Percentiles rank a stretch among this genome's conserved stretches.
These are phyloP conservation scores for Gambusia holbrooki DNA, from an alignment of 2,113 vertebrate species.

Conservation along the genomic window DNA sequence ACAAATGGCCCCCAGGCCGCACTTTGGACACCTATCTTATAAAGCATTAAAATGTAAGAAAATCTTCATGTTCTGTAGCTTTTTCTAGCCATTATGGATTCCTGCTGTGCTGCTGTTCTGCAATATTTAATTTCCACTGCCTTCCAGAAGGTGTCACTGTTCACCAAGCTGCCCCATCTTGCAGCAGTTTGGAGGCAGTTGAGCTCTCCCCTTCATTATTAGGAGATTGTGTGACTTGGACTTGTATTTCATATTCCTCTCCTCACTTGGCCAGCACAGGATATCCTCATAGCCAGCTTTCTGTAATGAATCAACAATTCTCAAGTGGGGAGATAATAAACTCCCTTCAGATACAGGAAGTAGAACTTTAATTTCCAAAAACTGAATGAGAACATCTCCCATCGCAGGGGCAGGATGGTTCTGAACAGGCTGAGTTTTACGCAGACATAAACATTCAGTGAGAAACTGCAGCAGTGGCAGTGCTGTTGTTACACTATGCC, in stretches of 20 bases:
- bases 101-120: neutral
- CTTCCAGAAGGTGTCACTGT: conserved; percentile 70
- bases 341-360: conserved; percentile 56
- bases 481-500: conserved; percentile 19
- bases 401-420: neutral
- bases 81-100: neutral
- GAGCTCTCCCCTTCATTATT: conserved; percentile 11
- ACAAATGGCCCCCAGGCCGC: no score
- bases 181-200: conserved; percentile 1
- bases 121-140: neutral
- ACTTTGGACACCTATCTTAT: neutral
- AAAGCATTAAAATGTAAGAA: neutral
- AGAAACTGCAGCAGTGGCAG: conserved; percentile 6
- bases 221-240: conserved; percentile 30
- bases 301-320: conserved; percentile 55
- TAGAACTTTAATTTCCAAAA: conserved; percentile 7
- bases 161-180: conserved; percentile 11
- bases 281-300: conserved; percentile 46
- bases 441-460: conserved; percentile 30
- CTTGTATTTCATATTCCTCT: conserved; percentile 35
- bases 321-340: conserved; percentile 51
- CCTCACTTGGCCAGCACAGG: conserved; percentile 33
- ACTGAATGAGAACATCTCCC: conserved; percentile 24
- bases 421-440: conserved; percentile 16
- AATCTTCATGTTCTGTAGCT: neutral